Evolutionary conservation across 2,113 vertebrate genomes (phyloP).

Genomic region (Thunnus maccoyii): DNA sequence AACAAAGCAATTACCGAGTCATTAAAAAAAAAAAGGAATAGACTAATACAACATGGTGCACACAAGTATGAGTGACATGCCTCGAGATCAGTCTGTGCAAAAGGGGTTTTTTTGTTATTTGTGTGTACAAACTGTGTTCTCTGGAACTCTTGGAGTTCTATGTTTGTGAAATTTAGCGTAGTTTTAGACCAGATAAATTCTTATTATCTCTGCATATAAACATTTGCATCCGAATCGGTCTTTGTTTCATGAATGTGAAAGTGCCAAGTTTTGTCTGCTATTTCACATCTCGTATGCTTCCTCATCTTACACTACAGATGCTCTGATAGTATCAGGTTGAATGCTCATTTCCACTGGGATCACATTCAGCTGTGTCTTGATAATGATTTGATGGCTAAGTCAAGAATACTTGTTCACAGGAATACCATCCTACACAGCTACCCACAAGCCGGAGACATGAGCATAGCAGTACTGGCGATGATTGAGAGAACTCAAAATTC

Average conservation of each 20-base stretch:
- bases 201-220: constrained; percentile 1
- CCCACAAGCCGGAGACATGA: constrained; percentile 33
- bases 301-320: constrained; percentile 33
- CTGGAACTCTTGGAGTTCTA: constrained; percentile 5
- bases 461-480: constrained; percentile 42
- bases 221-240: constrained; percentile 1
- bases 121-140: constrained; percentile 13
- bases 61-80: constrained; percentile 62
- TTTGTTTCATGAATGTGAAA: constrained; percentile 27
- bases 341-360: constrained; percentile 58
- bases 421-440: constrained; percentile 32
- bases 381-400: constrained; percentile 66
- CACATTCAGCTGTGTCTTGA: constrained; percentile 32
- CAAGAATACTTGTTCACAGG: constrained; percentile 60
- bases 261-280: constrained; percentile 7
- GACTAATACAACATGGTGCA: constrained; percentile 76
- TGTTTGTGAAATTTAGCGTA: neutral
- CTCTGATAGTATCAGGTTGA: constrained; percentile 15
- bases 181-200: constrained; percentile 7
- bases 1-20: constrained; percentile 81
- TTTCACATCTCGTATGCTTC: constrained; percentile 22
- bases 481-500: constrained; percentile 74
- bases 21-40: constrained; percentile 75
- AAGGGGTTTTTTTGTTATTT: constrained; percentile 19
- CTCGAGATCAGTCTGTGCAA: constrained; percentile 29